Percentiles rank a stretch among this genome's conserved stretches.
phyloP scores from a whole-genome alignment of 2,888 invertebrate genomes.

The Callosobruchus maculatus region DNA sequence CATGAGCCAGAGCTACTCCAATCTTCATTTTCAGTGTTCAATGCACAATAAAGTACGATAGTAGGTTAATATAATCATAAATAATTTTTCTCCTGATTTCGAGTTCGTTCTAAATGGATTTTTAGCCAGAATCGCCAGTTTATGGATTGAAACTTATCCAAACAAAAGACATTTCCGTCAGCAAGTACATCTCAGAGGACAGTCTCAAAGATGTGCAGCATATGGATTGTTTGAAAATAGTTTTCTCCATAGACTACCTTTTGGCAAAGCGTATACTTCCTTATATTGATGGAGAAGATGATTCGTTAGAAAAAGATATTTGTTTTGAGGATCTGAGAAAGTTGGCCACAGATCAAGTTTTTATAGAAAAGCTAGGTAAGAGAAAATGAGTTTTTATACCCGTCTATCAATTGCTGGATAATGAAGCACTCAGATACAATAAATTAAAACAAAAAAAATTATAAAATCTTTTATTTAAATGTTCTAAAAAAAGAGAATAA shows the following conservation, averaged over 20 bases:
- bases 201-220: constrained; percentile 38
- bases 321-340: constrained; percentile 34
- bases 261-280: constrained; percentile 35
- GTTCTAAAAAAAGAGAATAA: too few relatives aligned
- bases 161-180: constrained; percentile 25
- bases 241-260: constrained; percentile 35
- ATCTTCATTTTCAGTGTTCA: too few relatives aligned
- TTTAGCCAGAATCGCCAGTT: constrained; percentile 29
- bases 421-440: too few relatives aligned
- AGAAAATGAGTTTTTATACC: too few relatives aligned
- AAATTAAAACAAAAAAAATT: too few relatives aligned
- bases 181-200: constrained; percentile 35
- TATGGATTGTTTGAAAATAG: constrained; percentile 40
- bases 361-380: constrained; percentile 41
- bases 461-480: too few relatives aligned
- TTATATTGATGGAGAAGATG: constrained; percentile 19
- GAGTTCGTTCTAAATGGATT: too few relatives aligned
- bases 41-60: too few relatives aligned
- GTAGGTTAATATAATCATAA: too few relatives aligned
- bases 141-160: constrained; percentile 38
- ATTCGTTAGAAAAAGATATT: constrained; percentile 15
- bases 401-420: too few relatives aligned
- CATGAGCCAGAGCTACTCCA: too few relatives aligned
- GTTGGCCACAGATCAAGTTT: constrained; percentile 36
- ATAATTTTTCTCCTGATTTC: too few relatives aligned